These are phyloP conservation scores for Sebastes minor DNA, from an alignment of 2,797 vertebrate species.

Conservation along the genomic window DNA sequence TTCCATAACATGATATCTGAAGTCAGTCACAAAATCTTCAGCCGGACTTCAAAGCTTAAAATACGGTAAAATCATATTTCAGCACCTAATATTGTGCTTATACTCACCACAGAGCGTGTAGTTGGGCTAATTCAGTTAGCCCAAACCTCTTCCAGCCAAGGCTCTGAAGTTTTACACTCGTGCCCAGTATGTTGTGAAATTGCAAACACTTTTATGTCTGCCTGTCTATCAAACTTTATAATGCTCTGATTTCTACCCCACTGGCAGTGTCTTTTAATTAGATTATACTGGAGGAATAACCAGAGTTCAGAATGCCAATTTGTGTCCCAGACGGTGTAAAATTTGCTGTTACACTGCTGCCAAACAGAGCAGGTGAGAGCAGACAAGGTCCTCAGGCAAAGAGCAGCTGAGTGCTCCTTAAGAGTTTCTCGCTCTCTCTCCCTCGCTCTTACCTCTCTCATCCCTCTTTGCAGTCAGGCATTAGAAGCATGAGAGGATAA, in stretches of 20 bases:
- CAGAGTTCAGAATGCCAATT: slow-evolving; percentile 78
- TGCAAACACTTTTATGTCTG: slow-evolving; percentile 78
- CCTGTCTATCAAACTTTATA: slow-evolving; percentile 80
- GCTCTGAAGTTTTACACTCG: slow-evolving; percentile 74
- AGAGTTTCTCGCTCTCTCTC: slow-evolving; percentile 17
- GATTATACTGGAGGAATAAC: slow-evolving; percentile 78
- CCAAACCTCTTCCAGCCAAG: slow-evolving; percentile 65
- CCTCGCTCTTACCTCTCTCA: slow-evolving; percentile 14
- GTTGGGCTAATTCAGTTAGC: slow-evolving; percentile 72
- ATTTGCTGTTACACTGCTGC: slow-evolving; percentile 75
- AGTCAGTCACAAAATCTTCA: slow-evolving; percentile 62
- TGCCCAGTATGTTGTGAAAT: slow-evolving; percentile 68
- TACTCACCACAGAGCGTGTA: slow-evolving; percentile 58
- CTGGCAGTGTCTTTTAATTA: slow-evolving; percentile 82
- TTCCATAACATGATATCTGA: slow-evolving; percentile 50
- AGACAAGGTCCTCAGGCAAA: slow-evolving; percentile 77
- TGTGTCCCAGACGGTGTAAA: slow-evolving; percentile 81
- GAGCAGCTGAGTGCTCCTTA: slow-evolving; percentile 55
- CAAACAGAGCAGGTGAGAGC: slow-evolving; percentile 79
- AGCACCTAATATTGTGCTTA: slow-evolving; percentile 60
- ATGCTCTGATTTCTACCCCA: slow-evolving; percentile 76
- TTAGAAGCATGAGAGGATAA: slow-evolving; percentile 59
- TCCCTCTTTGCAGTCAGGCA: slow-evolving; percentile 44
- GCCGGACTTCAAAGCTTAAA: slow-evolving; percentile 72
- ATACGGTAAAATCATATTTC: slow-evolving; percentile 67